phyloP scores from a whole-genome alignment of 2,888 invertebrate genomes.

The Craniophora ligustri region DNA sequence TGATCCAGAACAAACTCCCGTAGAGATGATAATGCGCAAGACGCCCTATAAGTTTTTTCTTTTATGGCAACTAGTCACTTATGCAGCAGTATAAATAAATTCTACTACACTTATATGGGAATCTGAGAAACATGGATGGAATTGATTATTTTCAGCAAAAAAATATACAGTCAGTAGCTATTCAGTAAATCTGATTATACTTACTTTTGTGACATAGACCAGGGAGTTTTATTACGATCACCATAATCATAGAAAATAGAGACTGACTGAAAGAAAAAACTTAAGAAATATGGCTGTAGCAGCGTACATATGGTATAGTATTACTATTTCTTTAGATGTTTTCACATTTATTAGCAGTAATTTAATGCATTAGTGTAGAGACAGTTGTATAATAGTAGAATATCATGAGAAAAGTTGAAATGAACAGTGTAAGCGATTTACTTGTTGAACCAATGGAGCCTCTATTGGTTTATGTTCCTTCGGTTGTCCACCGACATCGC shows the following conservation, averaged over 20 bases:
- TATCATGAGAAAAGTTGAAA: too few species aligned
- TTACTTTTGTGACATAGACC: slow-evolving; percentile 20
- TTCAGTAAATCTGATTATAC: slow-evolving; percentile 37
- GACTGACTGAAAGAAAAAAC: slow-evolving; percentile 2
- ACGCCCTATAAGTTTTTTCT: slow-evolving; percentile 46
- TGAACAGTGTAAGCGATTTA: too few species aligned
- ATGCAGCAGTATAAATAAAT: slow-evolving; percentile 39
- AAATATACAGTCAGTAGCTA: slow-evolving; percentile 26
- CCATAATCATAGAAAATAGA: slow-evolving; percentile 1
- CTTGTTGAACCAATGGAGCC: slow-evolving; percentile 62
- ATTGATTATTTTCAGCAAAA: slow-evolving; percentile 38
- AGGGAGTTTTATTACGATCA: slow-evolving; percentile 10
- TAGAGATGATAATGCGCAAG: slow-evolving; percentile 55
- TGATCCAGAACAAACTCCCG: slow-evolving; percentile 57
- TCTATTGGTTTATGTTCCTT: slow-evolving; percentile 63
- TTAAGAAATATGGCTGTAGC: not conserved
- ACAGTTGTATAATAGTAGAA: not conserved
- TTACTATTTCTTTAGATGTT: not conserved
- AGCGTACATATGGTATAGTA: slow-evolving; percentile 5
- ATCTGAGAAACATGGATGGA: slow-evolving; percentile 31
- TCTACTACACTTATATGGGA: slow-evolving; percentile 38
- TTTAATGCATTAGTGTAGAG: slow-evolving; percentile 9
- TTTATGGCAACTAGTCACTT: slow-evolving; percentile 40
- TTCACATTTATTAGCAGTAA: slow-evolving; percentile 6
- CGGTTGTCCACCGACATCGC: slow-evolving; percentile 50